Conservation (phyloP, 2,113 vertebrate genomes). For the Serilophus lunatus region DNA sequence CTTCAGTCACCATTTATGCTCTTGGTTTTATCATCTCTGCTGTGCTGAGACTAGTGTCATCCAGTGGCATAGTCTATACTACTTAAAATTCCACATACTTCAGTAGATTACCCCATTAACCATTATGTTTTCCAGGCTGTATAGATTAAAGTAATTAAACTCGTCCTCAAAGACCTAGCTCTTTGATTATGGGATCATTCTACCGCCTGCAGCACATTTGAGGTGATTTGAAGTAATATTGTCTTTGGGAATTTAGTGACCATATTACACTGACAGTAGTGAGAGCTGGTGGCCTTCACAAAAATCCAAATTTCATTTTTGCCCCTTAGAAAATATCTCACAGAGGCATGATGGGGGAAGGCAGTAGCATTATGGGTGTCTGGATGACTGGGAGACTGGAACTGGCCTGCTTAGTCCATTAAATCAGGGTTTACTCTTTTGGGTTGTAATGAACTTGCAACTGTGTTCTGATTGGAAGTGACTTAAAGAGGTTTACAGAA, state of each 20-base stretch:
- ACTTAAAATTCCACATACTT: slow-evolving; percentile 69
- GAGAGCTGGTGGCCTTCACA: neutral
- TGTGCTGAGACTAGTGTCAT: slow-evolving; percentile 41
- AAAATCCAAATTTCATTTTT: neutral
- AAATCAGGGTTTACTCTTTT: neutral
- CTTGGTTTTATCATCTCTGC: slow-evolving; percentile 63
- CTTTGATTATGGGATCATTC: slow-evolving; percentile 65
- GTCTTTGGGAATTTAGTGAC: slow-evolving; percentile 67
- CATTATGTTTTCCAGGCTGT: slow-evolving; percentile 68
- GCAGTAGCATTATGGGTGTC: neutral
- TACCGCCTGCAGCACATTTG: slow-evolving; percentile 63
- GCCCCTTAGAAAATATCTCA: neutral
- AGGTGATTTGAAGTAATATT: slow-evolving; percentile 70
- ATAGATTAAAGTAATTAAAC: slow-evolving; percentile 73
- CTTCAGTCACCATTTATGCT: slow-evolving; percentile 60
- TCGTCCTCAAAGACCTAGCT: slow-evolving; percentile 60
- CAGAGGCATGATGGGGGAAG: neutral
- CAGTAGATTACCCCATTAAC: slow-evolving; percentile 71
- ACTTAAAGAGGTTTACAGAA: neutral
- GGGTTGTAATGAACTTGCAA: neutral
- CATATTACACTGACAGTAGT: slow-evolving; percentile 23
- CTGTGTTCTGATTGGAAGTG: neutral
- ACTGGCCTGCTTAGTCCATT: neutral
- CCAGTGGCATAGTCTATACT: slow-evolving; percentile 42
- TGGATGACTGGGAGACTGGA: neutral